These are phyloP conservation scores for Gorsachius magnificus DNA, from an alignment of 2,797 vertebrate species.

Conservation along the genomic window DNA sequence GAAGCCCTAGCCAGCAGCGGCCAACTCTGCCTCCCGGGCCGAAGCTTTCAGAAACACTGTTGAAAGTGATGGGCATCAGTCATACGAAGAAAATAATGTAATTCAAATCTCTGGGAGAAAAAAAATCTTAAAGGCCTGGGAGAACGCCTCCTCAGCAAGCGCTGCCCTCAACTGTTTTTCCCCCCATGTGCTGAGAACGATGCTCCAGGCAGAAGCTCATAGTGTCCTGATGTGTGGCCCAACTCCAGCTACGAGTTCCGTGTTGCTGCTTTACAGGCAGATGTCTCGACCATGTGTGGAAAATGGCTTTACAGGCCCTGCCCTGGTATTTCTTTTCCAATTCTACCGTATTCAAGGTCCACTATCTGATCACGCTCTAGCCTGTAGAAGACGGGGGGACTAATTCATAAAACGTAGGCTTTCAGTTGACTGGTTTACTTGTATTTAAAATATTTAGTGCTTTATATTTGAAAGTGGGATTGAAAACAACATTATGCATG, in stretches of 20 bases:
- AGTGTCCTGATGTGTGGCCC: too few species aligned
- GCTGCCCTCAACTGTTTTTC: neutral
- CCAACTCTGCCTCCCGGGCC: neutral
- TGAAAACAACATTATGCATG: neutral
- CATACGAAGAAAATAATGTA: neutral
- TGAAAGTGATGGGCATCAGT: neutral
- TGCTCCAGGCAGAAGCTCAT: neutral
- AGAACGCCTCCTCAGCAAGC: rapidly evolving
- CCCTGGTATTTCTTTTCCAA: neutral
- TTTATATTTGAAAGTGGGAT: neutral
- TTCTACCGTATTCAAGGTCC: neutral
- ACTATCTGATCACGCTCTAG: neutral
- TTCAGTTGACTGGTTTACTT: neutral
- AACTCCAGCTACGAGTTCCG: neutral
- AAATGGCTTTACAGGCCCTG: neutral
- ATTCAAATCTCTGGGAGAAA: neutral
- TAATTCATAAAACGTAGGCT: neutral
- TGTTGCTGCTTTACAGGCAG: neutral
- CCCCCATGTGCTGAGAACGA: rapidly evolving
- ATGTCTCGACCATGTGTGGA: rapidly evolving
- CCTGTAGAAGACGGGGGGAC: neutral
- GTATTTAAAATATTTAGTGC: neutral
- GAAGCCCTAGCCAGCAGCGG: neutral
- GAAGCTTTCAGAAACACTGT: neutral
- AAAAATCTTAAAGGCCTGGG: neutral